Base-by-base conservation (phyloP, 2,888 invertebrate species). In the Megalurothrips usitatus region DNA sequence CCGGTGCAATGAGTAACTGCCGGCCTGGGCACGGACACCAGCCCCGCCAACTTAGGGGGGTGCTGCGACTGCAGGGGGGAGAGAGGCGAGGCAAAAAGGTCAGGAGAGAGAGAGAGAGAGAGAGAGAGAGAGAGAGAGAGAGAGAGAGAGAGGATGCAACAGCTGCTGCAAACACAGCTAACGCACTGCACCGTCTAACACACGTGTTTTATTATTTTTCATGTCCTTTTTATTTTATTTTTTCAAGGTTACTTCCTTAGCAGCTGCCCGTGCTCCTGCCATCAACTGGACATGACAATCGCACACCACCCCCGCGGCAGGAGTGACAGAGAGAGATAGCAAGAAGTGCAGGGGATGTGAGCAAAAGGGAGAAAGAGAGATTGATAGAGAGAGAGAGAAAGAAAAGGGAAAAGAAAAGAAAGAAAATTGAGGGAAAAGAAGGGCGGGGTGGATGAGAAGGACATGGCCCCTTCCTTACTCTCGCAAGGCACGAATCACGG, bases 321-420 rank as follows among this genome's bases (percentile, higher is more conserved):
- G 52, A 19, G 10, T 12, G 52, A 52, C 14, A 52, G 10, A 19
- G 52, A 10, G 52, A 52, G 52, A 9, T n/a, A n/a, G 10, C 12
- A 52, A 19, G 10, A 19, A 19, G 1, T 2, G 52, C 6, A 1
- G 52, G 19, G 10, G 10, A 2, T 8, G 19, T 3, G 52, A 19
- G 52, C 2, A 10, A 52, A 19, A 19, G 52, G 12, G 10, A 17
- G 14, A 58, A 6, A 58, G 19, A n/a, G 58, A 10, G 11, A 58
- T 11, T 14, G 58, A 58, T 11, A 17, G 58, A 58, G 58, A 2
- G 58, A 58, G 58, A 58, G 58, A 58, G 58, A 58, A n/a, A 58
- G 58, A 52, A 10, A 63, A n/a, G n/a, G 11, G n/a, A n/a, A 63
- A n/a, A 63, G 81, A 79, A n/a, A 81, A 84, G 83, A 81, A 43